Percentiles rank a stretch among this genome's conserved stretches.
Evolutionary conservation across 2,797 vertebrate genomes (phyloP).

Genomic region (Pseudomugil gertrudae): DNA sequence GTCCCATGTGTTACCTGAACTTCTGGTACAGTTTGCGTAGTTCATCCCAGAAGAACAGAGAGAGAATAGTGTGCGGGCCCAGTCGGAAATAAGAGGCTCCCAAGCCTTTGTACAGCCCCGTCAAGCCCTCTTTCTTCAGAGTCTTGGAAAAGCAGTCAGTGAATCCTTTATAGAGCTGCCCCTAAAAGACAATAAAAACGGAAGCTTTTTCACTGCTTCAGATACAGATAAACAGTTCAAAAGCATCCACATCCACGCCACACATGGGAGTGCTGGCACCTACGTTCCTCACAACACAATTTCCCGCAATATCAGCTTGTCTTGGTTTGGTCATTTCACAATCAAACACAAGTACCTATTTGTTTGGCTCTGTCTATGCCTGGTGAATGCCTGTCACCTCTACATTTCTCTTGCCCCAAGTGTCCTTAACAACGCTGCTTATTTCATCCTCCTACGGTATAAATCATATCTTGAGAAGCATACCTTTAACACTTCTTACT

Average conservation of each 20-base stretch:
- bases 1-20: constrained; percentile 63
- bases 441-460: too few species aligned
- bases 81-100: constrained; percentile 86
- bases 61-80: constrained; percentile 86
- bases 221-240: too few species aligned
- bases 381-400: too few species aligned
- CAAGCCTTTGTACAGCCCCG: constrained; percentile 85
- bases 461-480: too few species aligned
- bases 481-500: constrained; percentile 16
- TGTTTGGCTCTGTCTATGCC: too few species aligned
- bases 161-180: constrained; percentile 80
- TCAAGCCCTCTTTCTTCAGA: constrained; percentile 79
- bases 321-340: too few species aligned
- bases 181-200: constrained; percentile 66
- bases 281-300: neutral
- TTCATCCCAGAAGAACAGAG: constrained; percentile 85
- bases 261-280: too few species aligned
- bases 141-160: constrained; percentile 82
- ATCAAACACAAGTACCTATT: too few species aligned
- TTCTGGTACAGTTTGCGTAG: constrained; percentile 74
- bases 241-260: too few species aligned
- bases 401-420: too few species aligned
- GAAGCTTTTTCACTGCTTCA: neutral
- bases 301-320: too few species aligned
- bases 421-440: too few species aligned